phyloP scores from a whole-genome alignment of 53 echinoderm and acorn worm species.

The Echinarachnius parma region DNA sequence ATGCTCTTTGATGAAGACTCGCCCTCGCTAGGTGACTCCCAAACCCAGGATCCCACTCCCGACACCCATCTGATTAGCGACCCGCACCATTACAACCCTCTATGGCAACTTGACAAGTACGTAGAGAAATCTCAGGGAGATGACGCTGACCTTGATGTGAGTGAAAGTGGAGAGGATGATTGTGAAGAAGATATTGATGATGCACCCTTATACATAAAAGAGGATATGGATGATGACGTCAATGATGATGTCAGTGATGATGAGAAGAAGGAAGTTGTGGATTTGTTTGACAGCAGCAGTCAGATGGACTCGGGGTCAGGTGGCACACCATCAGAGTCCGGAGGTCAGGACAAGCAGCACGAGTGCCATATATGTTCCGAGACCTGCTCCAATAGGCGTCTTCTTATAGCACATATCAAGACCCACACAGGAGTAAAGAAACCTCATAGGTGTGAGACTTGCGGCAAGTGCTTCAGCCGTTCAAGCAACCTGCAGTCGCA shows the following conservation, averaged over 20 bases:
- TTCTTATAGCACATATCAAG: conserved; percentile 40
- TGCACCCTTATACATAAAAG: too few relatives aligned
- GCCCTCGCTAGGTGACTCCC: too few relatives aligned
- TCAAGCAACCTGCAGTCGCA: conserved; percentile 41
- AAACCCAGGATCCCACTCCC: too few relatives aligned
- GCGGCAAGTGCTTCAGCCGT: conserved; percentile 42
- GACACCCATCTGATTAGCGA: too few relatives aligned
- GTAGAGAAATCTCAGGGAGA: conserved; percentile 2
- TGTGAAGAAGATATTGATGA: too few relatives aligned
- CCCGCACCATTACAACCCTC: too few relatives aligned
- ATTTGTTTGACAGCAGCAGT: conserved; percentile 13
- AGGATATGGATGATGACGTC: too few relatives aligned
- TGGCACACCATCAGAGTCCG: too few relatives aligned
- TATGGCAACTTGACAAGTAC: conserved; percentile 1
- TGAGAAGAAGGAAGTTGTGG: conserved; percentile 10
- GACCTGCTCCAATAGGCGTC: conserved; percentile 29
- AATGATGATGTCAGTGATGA: background rate
- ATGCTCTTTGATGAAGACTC: too few relatives aligned
- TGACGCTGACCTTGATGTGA: too few relatives aligned
- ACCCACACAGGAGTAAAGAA: conserved; percentile 43
- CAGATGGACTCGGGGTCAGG: background rate
- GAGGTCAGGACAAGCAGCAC: too few relatives aligned
- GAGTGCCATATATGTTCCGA: conserved; percentile 42
- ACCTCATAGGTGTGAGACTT: conserved; percentile 46
- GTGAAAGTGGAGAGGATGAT: too few relatives aligned